phyloP scores from a whole-genome alignment of 2,797 vertebrate species.

The Gadopsis marmoratus region DNA sequence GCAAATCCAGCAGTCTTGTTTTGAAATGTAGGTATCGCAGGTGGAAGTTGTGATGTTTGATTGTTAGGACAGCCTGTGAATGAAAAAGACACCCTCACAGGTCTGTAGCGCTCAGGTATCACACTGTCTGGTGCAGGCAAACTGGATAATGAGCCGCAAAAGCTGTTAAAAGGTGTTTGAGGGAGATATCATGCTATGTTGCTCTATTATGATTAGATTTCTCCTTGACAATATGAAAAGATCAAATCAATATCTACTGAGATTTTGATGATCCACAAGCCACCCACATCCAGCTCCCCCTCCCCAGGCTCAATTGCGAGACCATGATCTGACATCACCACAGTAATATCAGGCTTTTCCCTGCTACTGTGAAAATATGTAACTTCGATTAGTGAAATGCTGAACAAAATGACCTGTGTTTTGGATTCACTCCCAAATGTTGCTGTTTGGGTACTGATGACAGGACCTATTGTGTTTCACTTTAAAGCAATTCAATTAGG shows the following conservation, averaged over 20 bases:
- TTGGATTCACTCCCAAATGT: conserved; percentile 74
- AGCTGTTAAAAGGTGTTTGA: conserved; percentile 76
- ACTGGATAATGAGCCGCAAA: conserved; percentile 75
- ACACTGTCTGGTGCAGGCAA: conserved; percentile 51
- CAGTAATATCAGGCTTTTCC: conserved; percentile 52
- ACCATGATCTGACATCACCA: conserved; percentile 73
- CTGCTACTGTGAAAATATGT: conserved; percentile 68
- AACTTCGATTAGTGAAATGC: conserved; percentile 69
- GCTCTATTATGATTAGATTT: conserved; percentile 84
- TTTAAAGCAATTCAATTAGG: conserved; percentile 88
- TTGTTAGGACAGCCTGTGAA: conserved; percentile 41
- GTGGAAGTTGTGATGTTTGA: conserved; percentile 46
- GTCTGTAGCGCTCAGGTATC: conserved; percentile 46
- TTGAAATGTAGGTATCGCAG: conserved; percentile 25
- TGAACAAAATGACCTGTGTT: conserved; percentile 65
- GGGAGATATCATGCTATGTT: conserved; percentile 80
- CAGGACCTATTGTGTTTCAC: conserved; percentile 81
- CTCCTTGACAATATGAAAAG: conserved; percentile 85
- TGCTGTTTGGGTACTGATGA: conserved; percentile 79
- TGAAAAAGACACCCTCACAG: conserved; percentile 62
- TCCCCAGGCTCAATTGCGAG: conserved; percentile 69
- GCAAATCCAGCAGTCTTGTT: conserved; percentile 38
- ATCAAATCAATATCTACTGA: conserved; percentile 86
- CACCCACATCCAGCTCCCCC: conserved; percentile 50
- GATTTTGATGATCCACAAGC: conserved; percentile 82